Evolutionary conservation across 2,113 vertebrate genomes (phyloP).

Genomic region (Tylochromis polylepis): DNA sequence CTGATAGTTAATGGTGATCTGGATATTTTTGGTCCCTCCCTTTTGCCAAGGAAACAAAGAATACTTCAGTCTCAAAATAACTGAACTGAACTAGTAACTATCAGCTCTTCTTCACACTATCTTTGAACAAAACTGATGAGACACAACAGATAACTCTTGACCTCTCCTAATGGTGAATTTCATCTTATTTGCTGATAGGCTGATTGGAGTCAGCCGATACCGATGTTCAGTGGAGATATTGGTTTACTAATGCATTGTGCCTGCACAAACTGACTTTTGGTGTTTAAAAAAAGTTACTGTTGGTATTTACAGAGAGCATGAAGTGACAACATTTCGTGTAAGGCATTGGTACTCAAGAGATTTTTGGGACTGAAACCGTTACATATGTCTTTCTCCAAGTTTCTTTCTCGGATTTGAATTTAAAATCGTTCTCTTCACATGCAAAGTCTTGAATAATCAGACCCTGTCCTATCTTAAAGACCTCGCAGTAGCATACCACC

Average conservation of each 20-base stretch:
- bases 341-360: too few species aligned
- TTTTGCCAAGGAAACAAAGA: background rate
- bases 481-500: background rate
- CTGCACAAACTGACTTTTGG: background rate
- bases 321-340: too few species aligned
- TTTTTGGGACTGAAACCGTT: background rate
- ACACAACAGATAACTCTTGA: background rate
- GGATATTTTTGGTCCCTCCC: background rate
- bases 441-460: background rate
- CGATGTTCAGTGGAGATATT: background rate
- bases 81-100: background rate
- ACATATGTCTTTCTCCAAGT: background rate
- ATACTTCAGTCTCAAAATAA: background rate
- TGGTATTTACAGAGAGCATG: background rate
- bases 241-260: background rate
- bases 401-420: background rate
- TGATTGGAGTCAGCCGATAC: background rate
- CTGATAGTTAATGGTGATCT: background rate
- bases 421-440: background rate
- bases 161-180: background rate
- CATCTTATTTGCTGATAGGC: background rate
- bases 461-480: background rate
- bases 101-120: background rate
- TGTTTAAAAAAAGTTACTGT: background rate
- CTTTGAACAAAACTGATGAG: background rate